These are phyloP conservation scores for Hyperopisus bebe DNA, from an alignment of 2,113 vertebrate genomes.

Conservation along the genomic window DNA sequence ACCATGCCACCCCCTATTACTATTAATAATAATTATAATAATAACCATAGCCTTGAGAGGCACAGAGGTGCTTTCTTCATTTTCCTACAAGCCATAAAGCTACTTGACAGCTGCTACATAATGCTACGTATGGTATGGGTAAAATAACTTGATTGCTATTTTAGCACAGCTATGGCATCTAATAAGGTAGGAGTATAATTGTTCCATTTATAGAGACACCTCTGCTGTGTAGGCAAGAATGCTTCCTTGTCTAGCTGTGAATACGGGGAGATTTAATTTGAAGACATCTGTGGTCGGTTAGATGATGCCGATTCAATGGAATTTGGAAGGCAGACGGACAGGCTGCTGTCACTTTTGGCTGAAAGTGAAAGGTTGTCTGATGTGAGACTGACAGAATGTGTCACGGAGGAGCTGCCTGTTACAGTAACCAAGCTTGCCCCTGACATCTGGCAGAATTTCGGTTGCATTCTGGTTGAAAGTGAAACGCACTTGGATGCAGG, in stretches of 20 bases:
- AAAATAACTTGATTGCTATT: neutral
- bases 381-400: neutral
- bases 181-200: neutral
- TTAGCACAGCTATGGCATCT: neutral
- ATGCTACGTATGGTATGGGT: neutral
- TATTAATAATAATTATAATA: neutral
- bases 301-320: neutral
- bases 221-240: neutral
- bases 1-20: no score
- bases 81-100: neutral
- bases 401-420: neutral
- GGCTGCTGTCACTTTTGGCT: neutral
- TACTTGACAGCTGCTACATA: neutral
- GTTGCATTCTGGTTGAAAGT: conserved; percentile 2
- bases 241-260: neutral
- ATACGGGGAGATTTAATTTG: neutral
- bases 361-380: conserved; percentile 12
- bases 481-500: neutral
- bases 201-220: neutral
- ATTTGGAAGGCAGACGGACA: neutral
- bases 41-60: neutral
- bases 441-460: neutral
- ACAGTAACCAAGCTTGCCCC: neutral
- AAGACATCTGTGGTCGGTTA: neutral
- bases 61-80: neutral